Evolutionary conservation across 2,113 vertebrate genomes (phyloP), one percentile per base, ranked within the genome.

Genomic region (Larimichthys crocea): DNA sequence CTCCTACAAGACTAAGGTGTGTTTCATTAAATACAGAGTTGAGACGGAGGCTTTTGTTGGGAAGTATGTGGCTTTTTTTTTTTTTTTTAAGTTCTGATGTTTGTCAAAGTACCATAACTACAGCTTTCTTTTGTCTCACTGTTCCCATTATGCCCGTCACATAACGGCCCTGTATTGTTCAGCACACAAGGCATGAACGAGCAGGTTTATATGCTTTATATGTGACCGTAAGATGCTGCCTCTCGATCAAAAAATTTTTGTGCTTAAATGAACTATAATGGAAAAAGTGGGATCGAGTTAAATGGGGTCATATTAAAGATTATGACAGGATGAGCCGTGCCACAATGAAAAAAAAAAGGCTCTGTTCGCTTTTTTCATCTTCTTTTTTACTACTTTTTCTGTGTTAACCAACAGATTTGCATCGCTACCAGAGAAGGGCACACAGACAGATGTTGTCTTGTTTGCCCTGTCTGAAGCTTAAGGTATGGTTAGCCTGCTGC

Each of bases 1-100:
- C 92, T 92, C 78, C 80, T 90, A 91, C 92, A 93, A 86, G 92
- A 91, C 88, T 14, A 74, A 91, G 92, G 90, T 91, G 92, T 90
- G 93, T 89, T 92, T 65, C 46, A n/a, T 63, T 86, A 49, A 90
- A 84, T 60, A 66, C 10, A 49, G 73, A 29, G 78, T 56, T 74
- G 48, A 77, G 74, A 70, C 57, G 69, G 67, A 81, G 65, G 82
- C 82, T 83, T 91, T 92, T 92, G 90, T 91, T 71, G 46, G 74
- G 65, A 82, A 72, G 68, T 86, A 80, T 80, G 81, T 49, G 19
- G 17, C 10, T 52, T 10, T 24, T 31, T 80, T 69, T 31, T 31
- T 31, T 31, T 40, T 31, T 46, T 82, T 79, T 20, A n/a, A 46
- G 53, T 74, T 62, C 46, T 56, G 76, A 69, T 77, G 74, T 89